A percentile compares a stretch with the other conserved stretches of the same genome.
These are phyloP conservation scores for Ctenosaura bakeri DNA, from an alignment of 2,797 vertebrate genomes.

Conservation along the genomic window DNA sequence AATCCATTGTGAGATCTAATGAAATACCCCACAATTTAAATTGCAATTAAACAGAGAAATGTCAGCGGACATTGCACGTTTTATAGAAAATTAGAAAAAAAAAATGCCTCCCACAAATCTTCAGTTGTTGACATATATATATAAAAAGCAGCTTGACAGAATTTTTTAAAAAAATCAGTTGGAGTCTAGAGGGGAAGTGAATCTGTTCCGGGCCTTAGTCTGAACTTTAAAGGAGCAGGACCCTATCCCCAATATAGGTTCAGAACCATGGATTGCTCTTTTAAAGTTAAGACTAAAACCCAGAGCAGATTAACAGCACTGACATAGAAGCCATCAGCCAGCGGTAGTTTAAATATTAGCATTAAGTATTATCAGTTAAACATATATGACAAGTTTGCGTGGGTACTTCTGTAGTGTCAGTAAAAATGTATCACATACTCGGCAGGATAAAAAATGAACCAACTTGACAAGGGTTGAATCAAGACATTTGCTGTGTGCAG, in stretches of 20 bases:
- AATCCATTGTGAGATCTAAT: conserved; percentile 75
- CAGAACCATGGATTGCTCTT: no score
- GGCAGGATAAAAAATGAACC: not conserved
- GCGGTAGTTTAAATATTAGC: conserved; percentile 10
- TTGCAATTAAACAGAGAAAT: conserved; percentile 72
- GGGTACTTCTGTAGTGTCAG: conserved; percentile 46
- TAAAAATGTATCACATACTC: conserved; percentile 27
- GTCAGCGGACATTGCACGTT: conserved; percentile 63
- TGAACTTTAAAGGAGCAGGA: no score
- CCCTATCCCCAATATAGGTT: no score
- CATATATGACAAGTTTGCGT: conserved; percentile 47
- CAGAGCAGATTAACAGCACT: no score
- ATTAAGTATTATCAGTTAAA: conserved; percentile 56
- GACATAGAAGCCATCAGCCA: no score
- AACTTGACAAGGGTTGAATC: not conserved
- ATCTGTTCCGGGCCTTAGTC: no score
- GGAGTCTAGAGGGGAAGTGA: no score
- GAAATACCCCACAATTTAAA: conserved; percentile 71
- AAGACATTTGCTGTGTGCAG: not conserved
- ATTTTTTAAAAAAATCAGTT: no score
- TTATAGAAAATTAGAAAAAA: conserved; percentile 36
- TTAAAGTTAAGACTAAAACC: no score
- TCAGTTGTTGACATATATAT: conserved; percentile 52
- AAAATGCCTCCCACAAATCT: conserved; percentile 43
- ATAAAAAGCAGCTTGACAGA: not conserved